Base-by-base conservation (phyloP, 2,797 vertebrate genomes). In the Lates japonicus region DNA sequence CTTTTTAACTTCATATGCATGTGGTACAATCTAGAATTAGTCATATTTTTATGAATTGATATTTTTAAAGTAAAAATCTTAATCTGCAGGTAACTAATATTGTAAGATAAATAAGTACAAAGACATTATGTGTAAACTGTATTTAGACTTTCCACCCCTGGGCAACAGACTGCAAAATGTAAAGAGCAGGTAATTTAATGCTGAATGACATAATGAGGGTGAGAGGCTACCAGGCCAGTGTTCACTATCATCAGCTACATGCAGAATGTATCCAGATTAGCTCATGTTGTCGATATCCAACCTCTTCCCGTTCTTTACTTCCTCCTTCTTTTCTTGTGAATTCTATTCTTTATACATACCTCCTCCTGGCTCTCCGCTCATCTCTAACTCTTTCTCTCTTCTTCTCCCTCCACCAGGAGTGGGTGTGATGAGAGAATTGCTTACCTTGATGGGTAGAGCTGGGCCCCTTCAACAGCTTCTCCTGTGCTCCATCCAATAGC, bases 361-460 rank as follows among this genome's bases (percentile, higher is more conserved):
- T 54, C 52, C 78, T 85, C 48, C 52, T 59, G 54, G 33, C 75
- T 51, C 59, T 49, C 44, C 42, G 7, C 37, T 68, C 37, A 41
- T 51, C 55, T 74, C 20, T 25, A 22, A 55, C n/a, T 35, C 17
- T 25, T 54, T 33, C 5, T 71, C 42, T 73, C 80, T 48, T 54
- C 20, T 54, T 80, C 55, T 75, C 62, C 22, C 51, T 70, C 70
- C 61, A 42, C 80, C n/a, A 74, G 65, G 44, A 78, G 72, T 75
- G 76, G 72, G 37, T 80, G 78, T 78, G 78, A 88, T 78, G 81
- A 89, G 83, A 90, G n/a, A 88, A 87, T 88, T 90, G n/a, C n/a
- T 86, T 89, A 70, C 81, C 85, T 87, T 67, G 68, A 86, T 58
- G 84, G 75, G 42, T 80, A 41, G 68, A 89, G 80, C 81, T 60